Evolutionary conservation across 1,140 invertebrate species (phyloP).

Genomic region (Macrobrachium nipponense): DNA sequence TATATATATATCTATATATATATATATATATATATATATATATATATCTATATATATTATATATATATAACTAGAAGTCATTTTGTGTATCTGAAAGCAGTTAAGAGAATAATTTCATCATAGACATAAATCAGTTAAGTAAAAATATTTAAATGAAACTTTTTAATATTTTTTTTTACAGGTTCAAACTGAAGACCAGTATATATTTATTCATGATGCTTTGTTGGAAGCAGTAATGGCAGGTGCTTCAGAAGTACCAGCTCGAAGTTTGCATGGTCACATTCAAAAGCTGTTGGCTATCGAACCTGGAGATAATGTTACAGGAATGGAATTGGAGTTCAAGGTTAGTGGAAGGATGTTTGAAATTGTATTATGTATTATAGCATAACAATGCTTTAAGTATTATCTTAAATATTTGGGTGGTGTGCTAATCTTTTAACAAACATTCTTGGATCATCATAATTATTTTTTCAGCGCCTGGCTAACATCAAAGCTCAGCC

Average conservation of each 20-base stretch:
- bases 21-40: no score
- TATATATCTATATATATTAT: no score
- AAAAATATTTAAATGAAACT: neutral
- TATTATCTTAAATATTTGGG: no score
- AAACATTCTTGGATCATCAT: neutral
- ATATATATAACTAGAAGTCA: no score
- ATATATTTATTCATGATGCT: slow-evolving; percentile 99
- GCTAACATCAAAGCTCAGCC: slow-evolving; percentile 95
- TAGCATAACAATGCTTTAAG: no score
- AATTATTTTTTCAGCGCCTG: slow-evolving; percentile 77
- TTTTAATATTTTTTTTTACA: slow-evolving; percentile 61
- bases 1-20: no score
- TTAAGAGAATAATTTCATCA: no score
- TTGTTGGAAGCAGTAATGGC: slow-evolving; percentile 95
- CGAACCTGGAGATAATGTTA: slow-evolving; percentile 82
- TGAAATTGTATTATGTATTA: no score
- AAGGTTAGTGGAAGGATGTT: slow-evolving; percentile 73
- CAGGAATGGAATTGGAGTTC: slow-evolving; percentile 98
- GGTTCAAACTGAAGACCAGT: slow-evolving; percentile 98
- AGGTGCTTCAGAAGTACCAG: slow-evolving; percentile 93
- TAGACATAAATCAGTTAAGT: neutral
- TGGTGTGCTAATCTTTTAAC: no score
- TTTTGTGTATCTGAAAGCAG: no score
- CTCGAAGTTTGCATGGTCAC: slow-evolving; percentile 91
- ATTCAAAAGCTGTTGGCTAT: slow-evolving; percentile 89